Base-by-base conservation (phyloP, 92 coral and sea anemone species). In the Isaurus tuberculatus region DNA sequence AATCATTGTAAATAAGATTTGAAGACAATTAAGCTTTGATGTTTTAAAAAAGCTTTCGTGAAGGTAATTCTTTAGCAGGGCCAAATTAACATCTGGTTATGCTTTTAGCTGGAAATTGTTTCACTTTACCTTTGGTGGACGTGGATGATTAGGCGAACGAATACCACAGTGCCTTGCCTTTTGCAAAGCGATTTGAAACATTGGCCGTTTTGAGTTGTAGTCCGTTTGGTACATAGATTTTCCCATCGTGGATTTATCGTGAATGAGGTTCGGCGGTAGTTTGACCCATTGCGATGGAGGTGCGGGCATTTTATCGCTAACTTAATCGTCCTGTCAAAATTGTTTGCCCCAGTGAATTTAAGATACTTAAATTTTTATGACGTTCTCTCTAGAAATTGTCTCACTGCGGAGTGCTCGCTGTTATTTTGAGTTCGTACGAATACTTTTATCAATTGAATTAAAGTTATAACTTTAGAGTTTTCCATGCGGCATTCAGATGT, bases 261-360 rank as follows among this genome's bases (percentile, higher is more conserved):
- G 91, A n/a, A 93, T 87, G 15, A 92, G 80, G 65, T 91, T 93
- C 48, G 98, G 98, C 26, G 98, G 98, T 3, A 93, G 86, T 73
- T 92, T 92, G 8, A 91, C 90, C 98, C 98, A 93, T 72, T 92
- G 98, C 7, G 98, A 94, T 93, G 82, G 19, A 4, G 78, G 78
- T 26, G 78, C 78, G 14, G 82, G 82, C 82, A 77, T 77, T 34
- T 15, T 77, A 0, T 28, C 20, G 32, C 34, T 34, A 9, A 15
- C 53, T 60, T 36, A 7, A 67, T 33, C 36, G 53, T 27, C 34
- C 55, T 26, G 70, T 43, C 51, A 37, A 77, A 77, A 57, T 58
- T 61, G 27, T 19, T 10, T 2, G 49, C 17, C 25, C 22, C 1
- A 26, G n/a, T 14, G 37, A 40, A 13, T 8, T 40, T 7, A 40